Evolutionary conservation across 1,140 invertebrate genomes (phyloP), one percentile per base, ranked within the genome.

Genomic region (Drosophila neocordata): DNA sequence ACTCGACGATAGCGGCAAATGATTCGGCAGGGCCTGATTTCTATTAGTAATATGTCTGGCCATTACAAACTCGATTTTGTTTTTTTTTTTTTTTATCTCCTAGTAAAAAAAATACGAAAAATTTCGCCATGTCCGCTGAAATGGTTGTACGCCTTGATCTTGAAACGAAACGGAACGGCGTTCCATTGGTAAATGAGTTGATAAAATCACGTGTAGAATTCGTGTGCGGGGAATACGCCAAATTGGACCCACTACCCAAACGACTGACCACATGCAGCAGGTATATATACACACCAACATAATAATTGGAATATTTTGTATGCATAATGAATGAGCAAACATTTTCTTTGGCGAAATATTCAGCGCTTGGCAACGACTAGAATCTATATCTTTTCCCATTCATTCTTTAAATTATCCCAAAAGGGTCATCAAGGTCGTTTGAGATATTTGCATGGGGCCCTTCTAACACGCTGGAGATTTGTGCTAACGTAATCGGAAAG

Each of bases 191-290:
- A 38, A 38, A 44, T 34, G 31, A 35, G 58, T 24, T 31, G 15
- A n/a, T 27, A 18, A 15, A 7, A 44, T 83, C 83, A 88, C 84
- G 83, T 71, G 83, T 55, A 55, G 9, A 12, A 31, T 34, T 72
- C 83, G 83, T 88, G 83, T n/a, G 65, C 73, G 79, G 83, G 83
- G 79, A 88, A 88, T 83, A 88, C 83, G 73, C 67, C 72, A 52
- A 41, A 15, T 8, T 44, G 15, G 1, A 31, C 27, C 27, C 27
- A 31, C 27, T 31, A 31, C 27, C 27, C 27, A 5, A 31, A 31
- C 27, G 27, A 31, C 27, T 20, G 41, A 48, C 15, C 41, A 44
- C 13, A 44, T 15, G 13, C 2, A 44, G 1, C 13, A 13, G 0
- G 15, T 7, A 15, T 8, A 44, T 8, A 18, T 44, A 11, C 12